Conservation (phyloP, 2,113 vertebrate genomes). For the Proteles cristata region DNA sequence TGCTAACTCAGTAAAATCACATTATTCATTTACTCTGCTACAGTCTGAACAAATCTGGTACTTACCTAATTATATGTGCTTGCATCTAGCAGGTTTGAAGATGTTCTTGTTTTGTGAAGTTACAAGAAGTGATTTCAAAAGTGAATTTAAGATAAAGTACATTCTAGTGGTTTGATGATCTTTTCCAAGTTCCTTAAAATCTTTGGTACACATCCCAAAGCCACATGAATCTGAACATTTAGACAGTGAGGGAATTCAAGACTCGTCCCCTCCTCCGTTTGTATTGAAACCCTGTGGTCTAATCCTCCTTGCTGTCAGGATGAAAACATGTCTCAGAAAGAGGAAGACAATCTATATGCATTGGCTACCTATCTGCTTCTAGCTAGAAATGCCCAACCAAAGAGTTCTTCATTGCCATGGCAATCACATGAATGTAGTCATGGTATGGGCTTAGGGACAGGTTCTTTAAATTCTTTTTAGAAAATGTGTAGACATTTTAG, state of each 20-base stretch:
- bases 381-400: background rate
- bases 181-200: conserved; percentile 58
- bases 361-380: background rate
- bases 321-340: background rate
- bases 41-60: conserved; percentile 55
- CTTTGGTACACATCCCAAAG: conserved; percentile 37
- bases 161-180: conserved; percentile 62
- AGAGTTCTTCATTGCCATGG: background rate
- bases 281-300: conserved; percentile 33
- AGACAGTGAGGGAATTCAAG: conserved; percentile 62
- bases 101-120: background rate
- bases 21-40: conserved; percentile 43
- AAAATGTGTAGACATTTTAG: conserved; percentile 33
- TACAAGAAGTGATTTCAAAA: conserved; percentile 60
- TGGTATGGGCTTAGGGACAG: background rate
- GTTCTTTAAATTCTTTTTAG: conserved; percentile 2
- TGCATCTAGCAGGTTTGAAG: conserved; percentile 40
- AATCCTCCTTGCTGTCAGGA: background rate
- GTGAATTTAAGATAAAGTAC: conserved; percentile 57
- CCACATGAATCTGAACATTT: conserved; percentile 32
- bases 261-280: background rate
- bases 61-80: conserved; percentile 54
- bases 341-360: background rate
- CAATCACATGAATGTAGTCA: background rate
- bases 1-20: conserved; percentile 69